Percentiles rank a stretch among this genome's conserved stretches.
phyloP scores from a whole-genome alignment of 2,113 vertebrate genomes.

The Platanista minor region DNA sequence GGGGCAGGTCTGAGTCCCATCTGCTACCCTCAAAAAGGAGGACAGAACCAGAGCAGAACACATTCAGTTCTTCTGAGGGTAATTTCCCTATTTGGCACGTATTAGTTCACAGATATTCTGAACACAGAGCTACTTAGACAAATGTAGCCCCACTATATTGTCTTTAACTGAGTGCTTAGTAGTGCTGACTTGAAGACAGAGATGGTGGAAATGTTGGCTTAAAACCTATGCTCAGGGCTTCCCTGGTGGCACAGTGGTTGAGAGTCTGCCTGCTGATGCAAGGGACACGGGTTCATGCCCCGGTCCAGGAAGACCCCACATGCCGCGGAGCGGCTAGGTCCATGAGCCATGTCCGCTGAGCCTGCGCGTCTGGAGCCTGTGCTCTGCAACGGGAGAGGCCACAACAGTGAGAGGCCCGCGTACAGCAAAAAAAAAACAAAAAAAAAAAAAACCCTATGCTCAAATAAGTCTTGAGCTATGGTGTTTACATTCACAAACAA shows the following conservation, averaged over 20 bases:
- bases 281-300: too few species aligned
- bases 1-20: neutral
- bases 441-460: too few species aligned
- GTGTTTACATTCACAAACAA: neutral
- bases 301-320: too few species aligned
- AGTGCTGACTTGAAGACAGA: neutral
- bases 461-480: neutral
- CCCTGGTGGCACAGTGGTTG: too few species aligned
- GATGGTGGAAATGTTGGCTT: neutral
- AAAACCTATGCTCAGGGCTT: neutral
- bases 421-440: too few species aligned
- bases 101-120: neutral
- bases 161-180: neutral
- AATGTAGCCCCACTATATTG: neutral
- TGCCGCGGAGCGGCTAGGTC: too few species aligned
- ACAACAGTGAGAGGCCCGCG: too few species aligned
- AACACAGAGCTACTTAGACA: neutral
- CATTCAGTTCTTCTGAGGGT: neutral
- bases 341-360: too few species aligned
- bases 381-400: too few species aligned
- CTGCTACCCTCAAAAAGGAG: neutral
- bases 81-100: neutral
- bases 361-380: too few species aligned
- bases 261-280: too few species aligned
- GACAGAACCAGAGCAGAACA: neutral